Conservation (phyloP, 2,113 vertebrate genomes). For the Burhinus bistriatus region DNA sequence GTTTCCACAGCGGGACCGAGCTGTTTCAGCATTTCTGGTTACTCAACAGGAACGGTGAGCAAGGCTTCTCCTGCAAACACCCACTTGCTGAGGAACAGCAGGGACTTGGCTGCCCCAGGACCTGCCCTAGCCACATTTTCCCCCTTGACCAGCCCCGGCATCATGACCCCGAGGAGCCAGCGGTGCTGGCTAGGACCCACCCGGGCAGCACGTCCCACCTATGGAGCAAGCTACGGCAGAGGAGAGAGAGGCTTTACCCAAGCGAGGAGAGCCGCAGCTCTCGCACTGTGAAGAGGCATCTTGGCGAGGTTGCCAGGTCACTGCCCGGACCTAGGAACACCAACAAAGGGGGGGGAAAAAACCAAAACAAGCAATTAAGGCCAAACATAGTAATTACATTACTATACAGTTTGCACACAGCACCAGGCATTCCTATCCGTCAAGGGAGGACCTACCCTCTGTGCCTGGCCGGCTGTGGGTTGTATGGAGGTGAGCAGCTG, state of each 20-base stretch:
- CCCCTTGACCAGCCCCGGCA: no score
- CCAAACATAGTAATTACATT: not conserved
- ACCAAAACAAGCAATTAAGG: not conserved
- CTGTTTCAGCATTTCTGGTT: not conserved
- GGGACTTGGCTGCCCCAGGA: not conserved
- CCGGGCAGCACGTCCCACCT: not conserved
- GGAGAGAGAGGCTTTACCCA: constrained; percentile 72
- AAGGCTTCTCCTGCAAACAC: not conserved
- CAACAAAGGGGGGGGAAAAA: not conserved
- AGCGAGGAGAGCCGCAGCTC: constrained; percentile 71
- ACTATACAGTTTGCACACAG: accelerated
- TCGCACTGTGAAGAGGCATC: constrained; percentile 72
- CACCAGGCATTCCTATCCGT: accelerated
- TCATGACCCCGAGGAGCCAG: accelerated
- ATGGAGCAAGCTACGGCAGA: not conserved
- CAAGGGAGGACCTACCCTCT: not conserved
- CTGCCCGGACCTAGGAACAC: not conserved
- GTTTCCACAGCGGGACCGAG: not conserved
- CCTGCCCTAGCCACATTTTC: not conserved
- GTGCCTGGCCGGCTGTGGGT: not conserved
- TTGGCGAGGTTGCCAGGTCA: not conserved
- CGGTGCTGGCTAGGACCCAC: not conserved
- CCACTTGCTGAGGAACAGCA: not conserved
- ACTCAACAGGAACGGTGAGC: not conserved
- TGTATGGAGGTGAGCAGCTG: not conserved